Base-by-base conservation (phyloP, 1,140 invertebrate genomes). In the Cherax quadricarinatus region DNA sequence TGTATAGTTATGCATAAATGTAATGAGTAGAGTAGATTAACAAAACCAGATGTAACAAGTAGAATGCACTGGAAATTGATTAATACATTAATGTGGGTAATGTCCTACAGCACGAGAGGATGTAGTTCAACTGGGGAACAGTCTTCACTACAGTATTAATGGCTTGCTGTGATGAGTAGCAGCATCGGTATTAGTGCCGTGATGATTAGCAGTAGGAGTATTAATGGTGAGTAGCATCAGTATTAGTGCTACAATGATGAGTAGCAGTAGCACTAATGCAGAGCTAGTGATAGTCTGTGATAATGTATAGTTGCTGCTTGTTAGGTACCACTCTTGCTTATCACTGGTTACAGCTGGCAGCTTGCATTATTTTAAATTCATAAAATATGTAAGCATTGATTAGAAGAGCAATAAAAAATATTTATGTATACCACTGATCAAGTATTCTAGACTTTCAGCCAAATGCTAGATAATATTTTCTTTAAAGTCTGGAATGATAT, bases 141-240 rank as follows among this genome's bases (percentile, higher is more conserved):
- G 66, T 60, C 80, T 84, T 30, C 88, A 73, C 62, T 90, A 90
- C 88, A 78, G 70, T 66, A 73, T 85, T 78, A 85, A 30, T 90
- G 70, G 30, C 12, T 75, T 5, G 70, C 30, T 24, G 70, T 75
- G 24, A 12, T 75, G 24, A 75, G n/a, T 30, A 75, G 70, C 70
- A 30, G 66, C 66, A 14, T 70, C 21, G 18, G 14, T 70, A n/a
- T 18, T 70, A 70, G 53, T n/a, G 18, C 66, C 18, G 66, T 70
- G 66, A 70, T 70, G 66, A 21, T 7, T 6, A 70, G 66, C 18
- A 70, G 66, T n/a, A 21, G 66, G 14, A 66, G 62, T 18, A 66
- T 4, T 21, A 21, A 57, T 57, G 53, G 62, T 66, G 62, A 66
- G 18, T 66, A 18, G 62, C 62, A 6, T 66, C 62, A 66, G 14